These are phyloP conservation scores for Scaptomyza hsui DNA, from an alignment of 1,140 invertebrate genomes.

Conservation along the genomic window DNA sequence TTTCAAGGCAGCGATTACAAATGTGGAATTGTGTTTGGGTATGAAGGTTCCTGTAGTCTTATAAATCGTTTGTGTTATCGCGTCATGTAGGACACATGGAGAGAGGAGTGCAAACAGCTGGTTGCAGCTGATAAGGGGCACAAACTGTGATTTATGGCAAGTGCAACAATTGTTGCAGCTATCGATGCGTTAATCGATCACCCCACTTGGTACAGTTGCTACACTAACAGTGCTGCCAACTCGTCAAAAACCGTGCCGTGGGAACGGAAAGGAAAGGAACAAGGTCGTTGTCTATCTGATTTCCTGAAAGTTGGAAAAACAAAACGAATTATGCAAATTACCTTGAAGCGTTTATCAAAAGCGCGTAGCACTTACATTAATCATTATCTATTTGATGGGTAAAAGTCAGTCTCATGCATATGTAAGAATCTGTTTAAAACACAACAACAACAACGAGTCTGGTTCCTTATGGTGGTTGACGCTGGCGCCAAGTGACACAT, in stretches of 20 bases:
- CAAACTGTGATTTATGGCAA: conserved; percentile 68
- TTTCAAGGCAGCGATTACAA: conserved; percentile 68
- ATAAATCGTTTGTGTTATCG: conserved; percentile 52
- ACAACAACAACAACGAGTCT: conserved; percentile 1
- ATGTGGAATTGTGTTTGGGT: conserved; percentile 33
- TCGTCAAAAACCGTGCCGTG: conserved; percentile 8
- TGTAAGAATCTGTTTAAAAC: conserved; percentile 66
- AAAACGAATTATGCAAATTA: conserved; percentile 76
- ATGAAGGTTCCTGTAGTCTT: conserved; percentile 11
- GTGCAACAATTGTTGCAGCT: conserved; percentile 48
- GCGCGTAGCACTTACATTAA: conserved; percentile 72
- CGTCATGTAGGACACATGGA: conserved; percentile 30
- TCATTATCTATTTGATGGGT: conserved; percentile 65
- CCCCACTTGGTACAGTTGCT: conserved; percentile 31
- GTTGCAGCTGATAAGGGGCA: conserved; percentile 54
- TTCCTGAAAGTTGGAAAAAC: conserved; percentile 30
- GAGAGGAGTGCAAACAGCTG: conserved; percentile 31
- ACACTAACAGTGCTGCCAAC: neutral
- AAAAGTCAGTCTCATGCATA: conserved; percentile 52
- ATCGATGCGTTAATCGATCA: conserved; percentile 38
- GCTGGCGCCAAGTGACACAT: conserved; percentile 77
- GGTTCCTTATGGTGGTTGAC: conserved; percentile 46
- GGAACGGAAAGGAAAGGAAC: conserved; percentile 16
- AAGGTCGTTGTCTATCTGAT: conserved; percentile 54
- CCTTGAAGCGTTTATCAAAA: conserved; percentile 61